Evolutionary conservation across 2,888 invertebrate genomes (phyloP).

Genomic region (Tinea pellionella): DNA sequence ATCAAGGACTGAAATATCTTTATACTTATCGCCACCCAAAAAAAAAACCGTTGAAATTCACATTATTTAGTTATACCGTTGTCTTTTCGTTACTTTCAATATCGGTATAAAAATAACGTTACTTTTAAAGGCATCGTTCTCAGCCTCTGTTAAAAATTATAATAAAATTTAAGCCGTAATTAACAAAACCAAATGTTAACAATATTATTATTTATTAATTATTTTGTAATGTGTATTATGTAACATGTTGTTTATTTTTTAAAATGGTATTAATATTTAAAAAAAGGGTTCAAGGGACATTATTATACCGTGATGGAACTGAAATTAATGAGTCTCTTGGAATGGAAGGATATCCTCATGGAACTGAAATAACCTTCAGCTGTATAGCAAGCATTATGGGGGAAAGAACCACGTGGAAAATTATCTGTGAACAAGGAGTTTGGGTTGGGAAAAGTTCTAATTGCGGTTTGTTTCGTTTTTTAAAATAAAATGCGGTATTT

Average conservation of each 20-base stretch:
- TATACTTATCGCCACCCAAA: too few species aligned
- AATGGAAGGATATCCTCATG: conserved; percentile 79
- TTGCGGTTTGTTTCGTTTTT: conserved; percentile 78
- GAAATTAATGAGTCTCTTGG: conserved; percentile 74
- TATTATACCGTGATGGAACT: conserved; percentile 79
- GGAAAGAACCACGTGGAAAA: conserved; percentile 86
- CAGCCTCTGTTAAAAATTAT: too few species aligned
- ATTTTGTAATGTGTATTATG: too few species aligned
- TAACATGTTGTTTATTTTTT: not conserved
- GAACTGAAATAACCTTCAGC: conserved; percentile 85
- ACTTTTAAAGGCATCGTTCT: too few species aligned
- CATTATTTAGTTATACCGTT: too few species aligned
- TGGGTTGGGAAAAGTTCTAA: conserved; percentile 86
- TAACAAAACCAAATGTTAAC: too few species aligned
- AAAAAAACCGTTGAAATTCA: too few species aligned
- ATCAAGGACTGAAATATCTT: too few species aligned
- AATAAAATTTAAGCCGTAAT: too few species aligned
- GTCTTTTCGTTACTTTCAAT: too few species aligned
- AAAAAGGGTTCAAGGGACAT: conserved; percentile 78
- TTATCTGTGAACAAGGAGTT: conserved; percentile 84
- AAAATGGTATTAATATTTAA: conserved; percentile 14
- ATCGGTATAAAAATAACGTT: too few species aligned
- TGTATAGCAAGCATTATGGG: conserved; percentile 86
- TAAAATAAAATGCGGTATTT: too few species aligned
- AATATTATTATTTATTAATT: not conserved